Evolutionary conservation across 2,888 invertebrate species (phyloP).

Genomic region (Noctua pronuba): DNA sequence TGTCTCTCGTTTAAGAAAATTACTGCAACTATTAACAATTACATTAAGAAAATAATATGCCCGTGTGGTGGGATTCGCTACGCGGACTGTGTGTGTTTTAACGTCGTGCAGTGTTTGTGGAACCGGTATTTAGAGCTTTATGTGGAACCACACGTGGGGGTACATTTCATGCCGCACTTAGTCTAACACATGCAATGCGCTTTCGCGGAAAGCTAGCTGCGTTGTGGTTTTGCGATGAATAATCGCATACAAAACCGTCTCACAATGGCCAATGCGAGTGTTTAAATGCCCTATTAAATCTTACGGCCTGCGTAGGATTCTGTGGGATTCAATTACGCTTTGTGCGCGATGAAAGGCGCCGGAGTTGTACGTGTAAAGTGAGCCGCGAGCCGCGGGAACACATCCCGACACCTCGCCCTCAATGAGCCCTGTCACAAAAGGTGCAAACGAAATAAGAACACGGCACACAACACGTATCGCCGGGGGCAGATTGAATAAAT

Average conservation of each 20-base stretch:
- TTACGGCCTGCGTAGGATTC: constrained; percentile 89
- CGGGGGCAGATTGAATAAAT: constrained; percentile 90
- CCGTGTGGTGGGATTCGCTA: constrained; percentile 60
- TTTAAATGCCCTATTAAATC: constrained; percentile 91
- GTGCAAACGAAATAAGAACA: constrained; percentile 87
- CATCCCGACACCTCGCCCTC: constrained; percentile 90
- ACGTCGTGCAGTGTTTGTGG: constrained; percentile 67
- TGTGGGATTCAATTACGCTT: constrained; percentile 91
- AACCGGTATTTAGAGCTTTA: constrained; percentile 74
- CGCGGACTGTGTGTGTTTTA: constrained; percentile 68
- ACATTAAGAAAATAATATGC: constrained; percentile 67
- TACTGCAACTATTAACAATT: constrained; percentile 70
- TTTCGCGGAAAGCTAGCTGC: constrained; percentile 85
- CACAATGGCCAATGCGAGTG: constrained; percentile 90
- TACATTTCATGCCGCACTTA: constrained; percentile 78
- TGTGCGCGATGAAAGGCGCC: constrained; percentile 89
- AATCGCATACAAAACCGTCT: constrained; percentile 88
- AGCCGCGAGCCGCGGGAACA: constrained; percentile 85
- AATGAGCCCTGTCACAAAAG: constrained; percentile 90
- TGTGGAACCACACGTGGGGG: constrained; percentile 78
- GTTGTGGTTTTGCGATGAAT: constrained; percentile 87
- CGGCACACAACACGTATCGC: constrained; percentile 84
- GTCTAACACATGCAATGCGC: constrained; percentile 82
- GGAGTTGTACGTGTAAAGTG: constrained; percentile 88
- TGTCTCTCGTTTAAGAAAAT: constrained; percentile 68